A percentile compares a stretch with the other conserved stretches of the same genome.
Evolutionary conservation across 2,113 vertebrate genomes (phyloP).

Genomic region (Ammodytes marinus): DNA sequence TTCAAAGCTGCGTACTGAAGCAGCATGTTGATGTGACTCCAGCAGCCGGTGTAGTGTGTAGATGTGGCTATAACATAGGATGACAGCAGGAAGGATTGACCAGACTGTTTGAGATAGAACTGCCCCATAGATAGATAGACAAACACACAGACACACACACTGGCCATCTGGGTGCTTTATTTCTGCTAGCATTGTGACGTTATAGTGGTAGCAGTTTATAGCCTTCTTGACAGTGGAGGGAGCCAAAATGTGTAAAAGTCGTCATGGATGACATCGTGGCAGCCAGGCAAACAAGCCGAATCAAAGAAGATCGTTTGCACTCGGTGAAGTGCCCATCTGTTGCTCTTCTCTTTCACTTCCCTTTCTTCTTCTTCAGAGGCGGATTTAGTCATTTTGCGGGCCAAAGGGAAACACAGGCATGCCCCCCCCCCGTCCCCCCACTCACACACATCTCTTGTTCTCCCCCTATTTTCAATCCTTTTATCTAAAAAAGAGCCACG

Average conservation of each 20-base stretch:
- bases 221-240: constrained; percentile 37
- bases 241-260: constrained; percentile 39
- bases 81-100: constrained; percentile 53
- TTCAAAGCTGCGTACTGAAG: constrained; percentile 3
- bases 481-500: too few species aligned
- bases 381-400: too few species aligned
- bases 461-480: too few species aligned
- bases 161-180: constrained; percentile 64
- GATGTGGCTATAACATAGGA: neutral
- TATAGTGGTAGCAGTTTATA: constrained; percentile 17
- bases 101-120: constrained; percentile 61
- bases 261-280: constrained; percentile 9
- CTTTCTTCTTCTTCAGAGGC: neutral
- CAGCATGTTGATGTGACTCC: constrained; percentile 7
- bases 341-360: neutral
- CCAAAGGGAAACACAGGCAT: too few species aligned
- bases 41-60: neutral
- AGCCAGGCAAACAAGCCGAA: constrained; percentile 47
- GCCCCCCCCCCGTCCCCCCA: too few species aligned
- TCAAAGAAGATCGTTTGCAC: constrained; percentile 41
- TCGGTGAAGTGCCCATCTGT: constrained; percentile 38
- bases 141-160: constrained; percentile 17
- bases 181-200: constrained; percentile 25
- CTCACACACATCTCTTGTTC: too few species aligned
- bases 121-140: constrained; percentile 34